Percentiles rank a stretch among this genome's conserved stretches.
Conservation (phyloP, 2,797 vertebrate genomes). For the Aplochiton taeniatus region DNA sequence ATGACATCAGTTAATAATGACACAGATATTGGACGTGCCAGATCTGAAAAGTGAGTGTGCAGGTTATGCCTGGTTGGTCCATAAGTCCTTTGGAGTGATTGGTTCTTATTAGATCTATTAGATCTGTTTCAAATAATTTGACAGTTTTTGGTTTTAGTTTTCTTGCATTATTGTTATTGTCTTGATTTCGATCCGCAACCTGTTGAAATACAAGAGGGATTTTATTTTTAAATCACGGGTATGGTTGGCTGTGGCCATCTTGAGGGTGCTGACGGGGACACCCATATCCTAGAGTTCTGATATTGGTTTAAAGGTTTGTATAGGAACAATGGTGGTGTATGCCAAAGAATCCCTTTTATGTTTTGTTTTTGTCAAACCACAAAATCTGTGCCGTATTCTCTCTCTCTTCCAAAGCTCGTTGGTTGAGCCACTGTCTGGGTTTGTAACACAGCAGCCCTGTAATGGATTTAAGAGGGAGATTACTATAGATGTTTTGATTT, state of each 20-base stretch:
- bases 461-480: slow-evolving; percentile 37
- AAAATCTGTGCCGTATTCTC: slow-evolving; percentile 29
- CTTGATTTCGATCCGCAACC: slow-evolving; percentile 2
- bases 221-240: slow-evolving; percentile 1
- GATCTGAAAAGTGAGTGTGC: neutral
- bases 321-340: slow-evolving; percentile 59
- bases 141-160: neutral
- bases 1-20: slow-evolving; percentile 27
- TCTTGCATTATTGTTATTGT: neutral
- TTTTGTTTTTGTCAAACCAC: slow-evolving; percentile 51
- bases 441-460: slow-evolving; percentile 34
- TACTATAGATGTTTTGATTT: slow-evolving; percentile 24
- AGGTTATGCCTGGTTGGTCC: neutral
- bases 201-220: neutral
- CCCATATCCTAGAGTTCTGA: slow-evolving; percentile 14
- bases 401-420: slow-evolving; percentile 27
- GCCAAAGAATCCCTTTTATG: slow-evolving; percentile 77
- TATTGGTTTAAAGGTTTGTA: slow-evolving; percentile 22
- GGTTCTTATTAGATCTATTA: neutral
- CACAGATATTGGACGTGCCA: slow-evolving; percentile 4
- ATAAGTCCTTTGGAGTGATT: neutral
- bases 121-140: neutral
- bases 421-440: slow-evolving; percentile 26
- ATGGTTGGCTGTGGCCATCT: neutral
- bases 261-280: slow-evolving; percentile 13